phyloP scores from a whole-genome alignment of 37 sponge, comb jelly and placozoan genomes.

The Lycopodina hypogea region DNA sequence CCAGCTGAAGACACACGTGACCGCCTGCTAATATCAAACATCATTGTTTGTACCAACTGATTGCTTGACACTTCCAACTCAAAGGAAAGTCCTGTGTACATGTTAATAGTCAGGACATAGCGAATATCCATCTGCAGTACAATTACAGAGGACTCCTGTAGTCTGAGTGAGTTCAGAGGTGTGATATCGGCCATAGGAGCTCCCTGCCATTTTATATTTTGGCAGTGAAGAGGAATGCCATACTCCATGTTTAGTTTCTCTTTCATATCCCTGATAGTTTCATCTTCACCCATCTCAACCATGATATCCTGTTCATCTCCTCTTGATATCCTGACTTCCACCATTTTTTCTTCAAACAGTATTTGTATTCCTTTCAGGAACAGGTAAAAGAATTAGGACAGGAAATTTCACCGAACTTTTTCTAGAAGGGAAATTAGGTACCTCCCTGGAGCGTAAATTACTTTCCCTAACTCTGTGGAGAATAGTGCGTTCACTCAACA shows the following conservation, averaged over 20 bases:
- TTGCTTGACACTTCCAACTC: slow-evolving; percentile 12
- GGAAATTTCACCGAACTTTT: too few relatives aligned
- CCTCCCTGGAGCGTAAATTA: too few relatives aligned
- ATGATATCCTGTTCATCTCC: neutral
- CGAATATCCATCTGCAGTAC: slow-evolving; percentile 20
- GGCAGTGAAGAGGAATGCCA: neutral
- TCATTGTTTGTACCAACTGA: neutral
- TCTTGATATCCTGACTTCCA: neutral
- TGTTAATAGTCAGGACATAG: neutral
- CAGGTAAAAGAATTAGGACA: too few relatives aligned
- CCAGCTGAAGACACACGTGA: slow-evolving; percentile 3
- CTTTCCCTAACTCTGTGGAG: too few relatives aligned
- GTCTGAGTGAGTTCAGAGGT: neutral
- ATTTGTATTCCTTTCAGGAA: too few relatives aligned
- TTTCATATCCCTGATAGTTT: slow-evolving; percentile 1
- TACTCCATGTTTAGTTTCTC: neutral
- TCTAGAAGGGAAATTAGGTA: too few relatives aligned
- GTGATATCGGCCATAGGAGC: neutral
- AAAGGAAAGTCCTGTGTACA: neutral
- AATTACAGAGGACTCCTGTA: neutral
- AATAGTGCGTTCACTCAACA: too few relatives aligned
- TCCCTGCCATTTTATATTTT: neutral
- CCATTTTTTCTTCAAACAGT: neutral
- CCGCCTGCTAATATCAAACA: neutral
- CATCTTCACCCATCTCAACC: neutral